Percentiles rank a stretch among this genome's conserved stretches.
Evolutionary conservation across 23 tunicate genomes (phyloP).

Genomic region (Trididemnum clinides): DNA sequence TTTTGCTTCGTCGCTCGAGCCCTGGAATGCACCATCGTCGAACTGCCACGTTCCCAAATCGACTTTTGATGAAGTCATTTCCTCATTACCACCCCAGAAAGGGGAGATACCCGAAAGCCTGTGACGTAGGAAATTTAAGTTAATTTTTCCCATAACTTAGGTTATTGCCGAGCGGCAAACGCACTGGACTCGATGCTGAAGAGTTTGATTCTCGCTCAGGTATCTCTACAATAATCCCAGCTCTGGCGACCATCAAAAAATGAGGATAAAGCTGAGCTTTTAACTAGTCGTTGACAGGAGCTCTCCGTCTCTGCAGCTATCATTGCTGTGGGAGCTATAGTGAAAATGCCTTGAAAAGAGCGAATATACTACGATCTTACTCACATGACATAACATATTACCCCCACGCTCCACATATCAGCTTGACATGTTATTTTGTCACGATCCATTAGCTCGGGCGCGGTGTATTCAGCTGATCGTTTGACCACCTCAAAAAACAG

Average conservation of each 20-base stretch:
- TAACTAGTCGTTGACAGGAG: too few relatives aligned
- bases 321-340: too few relatives aligned
- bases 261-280: too few relatives aligned
- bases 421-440: constrained; percentile 76
- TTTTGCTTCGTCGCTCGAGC: constrained; percentile 75
- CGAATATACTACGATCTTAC: too few relatives aligned
- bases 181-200: too few relatives aligned
- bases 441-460: constrained; percentile 80
- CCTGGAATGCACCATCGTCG: constrained; percentile 72
- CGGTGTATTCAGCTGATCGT: constrained; percentile 81
- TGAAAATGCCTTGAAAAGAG: too few relatives aligned
- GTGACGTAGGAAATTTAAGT: neutral
- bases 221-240: too few relatives aligned
- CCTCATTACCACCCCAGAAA: constrained; percentile 62
- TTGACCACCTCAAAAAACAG: neutral
- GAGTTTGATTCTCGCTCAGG: too few relatives aligned
- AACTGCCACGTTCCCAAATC: constrained; percentile 78
- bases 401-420: constrained; percentile 96
- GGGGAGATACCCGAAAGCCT: constrained; percentile 91
- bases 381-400: constrained; percentile 89
- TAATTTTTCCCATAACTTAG: too few relatives aligned
- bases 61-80: constrained; percentile 75
- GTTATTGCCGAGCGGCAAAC: too few relatives aligned
- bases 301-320: too few relatives aligned
- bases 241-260: too few relatives aligned